Evolutionary conservation across 1,140 invertebrate species (phyloP).

Genomic region (Drosophila pachea): DNA sequence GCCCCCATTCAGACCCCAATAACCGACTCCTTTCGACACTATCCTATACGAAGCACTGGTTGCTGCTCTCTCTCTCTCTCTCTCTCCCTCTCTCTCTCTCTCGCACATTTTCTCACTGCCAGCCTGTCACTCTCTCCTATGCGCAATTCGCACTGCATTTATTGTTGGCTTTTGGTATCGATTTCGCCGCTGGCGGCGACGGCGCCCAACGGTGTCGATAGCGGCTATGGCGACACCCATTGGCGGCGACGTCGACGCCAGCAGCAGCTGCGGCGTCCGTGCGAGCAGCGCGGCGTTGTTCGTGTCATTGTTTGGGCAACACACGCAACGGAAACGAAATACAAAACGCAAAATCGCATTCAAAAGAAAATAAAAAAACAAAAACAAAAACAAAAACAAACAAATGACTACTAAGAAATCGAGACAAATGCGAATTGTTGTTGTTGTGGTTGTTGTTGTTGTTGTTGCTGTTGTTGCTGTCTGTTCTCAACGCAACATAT

Average conservation of each 20-base stretch:
- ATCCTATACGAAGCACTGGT: no score
- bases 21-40: no score
- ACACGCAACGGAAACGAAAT: slow-evolving; percentile 38
- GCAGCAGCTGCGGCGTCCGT: background rate
- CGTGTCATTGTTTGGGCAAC: slow-evolving; percentile 41
- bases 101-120: background rate
- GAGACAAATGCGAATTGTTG: slow-evolving; percentile 40
- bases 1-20: background rate
- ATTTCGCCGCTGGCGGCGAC: slow-evolving; percentile 39
- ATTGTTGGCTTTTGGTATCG: slow-evolving; percentile 33
- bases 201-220: slow-evolving; percentile 23
- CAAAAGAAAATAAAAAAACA: slow-evolving; percentile 14
- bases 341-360: slow-evolving; percentile 35
- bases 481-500: slow-evolving; percentile 15
- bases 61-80: no score
- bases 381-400: background rate
- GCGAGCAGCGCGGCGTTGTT: slow-evolving; percentile 6
- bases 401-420: slow-evolving; percentile 17
- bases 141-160: slow-evolving; percentile 34
- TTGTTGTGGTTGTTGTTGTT: slow-evolving; percentile 22
- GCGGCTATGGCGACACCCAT: slow-evolving; percentile 34
- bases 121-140: background rate
- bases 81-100: background rate
- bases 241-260: slow-evolving; percentile 10
- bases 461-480: slow-evolving; percentile 8